Evolutionary conservation across 2,888 invertebrate species (phyloP), one percentile per base, ranked within the genome.

Genomic region (Ochlodes sylvanus): DNA sequence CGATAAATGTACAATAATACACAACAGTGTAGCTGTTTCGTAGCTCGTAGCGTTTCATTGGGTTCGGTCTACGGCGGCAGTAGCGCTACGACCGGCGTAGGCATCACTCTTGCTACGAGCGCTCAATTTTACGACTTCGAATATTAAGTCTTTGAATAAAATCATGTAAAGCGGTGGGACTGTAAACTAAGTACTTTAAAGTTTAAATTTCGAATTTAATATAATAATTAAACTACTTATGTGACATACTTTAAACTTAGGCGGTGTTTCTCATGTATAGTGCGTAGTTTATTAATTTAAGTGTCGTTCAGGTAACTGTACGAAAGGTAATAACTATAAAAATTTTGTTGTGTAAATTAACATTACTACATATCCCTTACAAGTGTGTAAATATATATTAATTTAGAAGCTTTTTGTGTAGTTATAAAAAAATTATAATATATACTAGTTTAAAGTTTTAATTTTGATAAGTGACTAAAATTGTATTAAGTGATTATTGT

Each of bases 81-180:
- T 86, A 86, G 86, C 82, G 77, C 80, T 79, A 74, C 78, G 83
- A 76, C 80, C 86, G 83, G 80, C 72, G 73, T 79, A 71, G 78
- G 75, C 72, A 66, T 65, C 69, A 58, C 75, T 68, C 79, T 78
- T 74, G 68, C 57, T 60, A 69, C 71, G 63, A 42, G 78, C 75
- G 68, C 55, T 55, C 68, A 71, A 60, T 32, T 47, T 47, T 17
- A 55, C 27, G 27, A 42, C 27, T 32, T 17, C 55, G 17, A 41
- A 27, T 34, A 50, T 10, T 10, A 50, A 17, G 4, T 42, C 14
- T 42, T n/a, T 42, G 42, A 42, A 42, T n/a, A n/a, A 42, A n/a
- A 42, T 42, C 5, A 42, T 42, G n/a, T 42, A 12, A 12, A 27
- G 27, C 27, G 27, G 27, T 4, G 3, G n/a, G n/a, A n/a, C n/a